Evolutionary conservation across 2,888 invertebrate genomes (phyloP), one percentile per base, ranked within the genome.

Genomic region (Ditylenchus weischeri): DNA sequence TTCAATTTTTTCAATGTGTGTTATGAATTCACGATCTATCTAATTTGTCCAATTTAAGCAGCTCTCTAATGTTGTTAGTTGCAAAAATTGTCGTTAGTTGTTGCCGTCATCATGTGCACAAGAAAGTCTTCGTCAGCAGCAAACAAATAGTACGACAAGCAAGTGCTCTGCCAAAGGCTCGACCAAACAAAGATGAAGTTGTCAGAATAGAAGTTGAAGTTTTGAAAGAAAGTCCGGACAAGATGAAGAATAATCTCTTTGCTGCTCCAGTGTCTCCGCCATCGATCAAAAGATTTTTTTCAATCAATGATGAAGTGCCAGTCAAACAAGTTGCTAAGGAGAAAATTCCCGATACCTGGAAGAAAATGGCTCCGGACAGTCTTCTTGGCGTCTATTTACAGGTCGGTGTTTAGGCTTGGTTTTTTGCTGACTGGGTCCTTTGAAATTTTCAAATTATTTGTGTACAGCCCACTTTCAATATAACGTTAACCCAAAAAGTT

Each of bases 301-400:
- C 59, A 11, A 23, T 35, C 6, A n/a, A 59, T 15, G 11, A 19
- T 38, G 19, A 15, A 59, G 35, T 38, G 19, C 23, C 19, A 7
- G 43, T 29, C 19, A 11, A 23, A 29, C 6, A 23, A 29, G 35
- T 43, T 35, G 59, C 59, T 1, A 36, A 19, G 59, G 38, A 59
- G 11, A 8, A 2, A 13, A n/a, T 29, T 29, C 21, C 23, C 59
- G 19, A 59, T 15, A n/a, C 11, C 6, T 59, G 59, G 59, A 35
- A 43, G 43, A 35, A 43, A 43, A 59, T 59, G 59, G 38, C 35
- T 35, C 59, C 59, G 50, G 49, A 51, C 50, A 58, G 72, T 10
- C 57, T 80, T 35, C 67, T 79, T 8, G 71, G 71, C 13, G 79
- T 77, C 10, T 81, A 81, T 72, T 68, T 81, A 51, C 78, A 78